These are phyloP conservation scores for Beroe ovata DNA, from an alignment of 37 sponge, comb jelly and placozoan species.

Conservation along the genomic window DNA sequence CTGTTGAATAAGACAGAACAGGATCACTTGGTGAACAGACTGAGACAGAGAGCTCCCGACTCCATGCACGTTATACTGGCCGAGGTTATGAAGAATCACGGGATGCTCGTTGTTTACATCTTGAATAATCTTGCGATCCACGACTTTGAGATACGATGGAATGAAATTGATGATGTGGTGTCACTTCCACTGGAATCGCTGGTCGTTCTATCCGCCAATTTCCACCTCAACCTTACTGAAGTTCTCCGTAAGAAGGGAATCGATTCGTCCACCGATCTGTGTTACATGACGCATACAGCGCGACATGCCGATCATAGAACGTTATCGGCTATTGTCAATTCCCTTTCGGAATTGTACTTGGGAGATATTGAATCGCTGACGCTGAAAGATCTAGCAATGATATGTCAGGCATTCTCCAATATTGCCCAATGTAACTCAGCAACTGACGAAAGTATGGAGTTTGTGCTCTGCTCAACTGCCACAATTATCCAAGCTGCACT, in stretches of 20 bases:
- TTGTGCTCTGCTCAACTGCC: constrained; percentile 14
- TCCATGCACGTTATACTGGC: neutral
- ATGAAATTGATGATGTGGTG: neutral
- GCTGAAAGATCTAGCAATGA: neutral
- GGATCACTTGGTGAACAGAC: neutral
- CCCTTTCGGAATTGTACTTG: neutral
- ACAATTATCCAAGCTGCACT: neutral
- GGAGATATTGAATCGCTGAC: neutral
- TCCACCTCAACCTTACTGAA: neutral
- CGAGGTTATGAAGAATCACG: neutral
- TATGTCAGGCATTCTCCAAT: neutral
- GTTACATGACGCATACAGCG: neutral
- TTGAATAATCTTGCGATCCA: neutral
- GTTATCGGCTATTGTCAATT: neutral
- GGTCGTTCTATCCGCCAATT: neutral
- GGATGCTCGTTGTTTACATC: neutral
- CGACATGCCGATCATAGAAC: neutral
- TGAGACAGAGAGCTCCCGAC: neutral
- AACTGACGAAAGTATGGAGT: neutral
- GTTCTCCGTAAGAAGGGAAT: neutral
- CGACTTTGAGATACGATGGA: neutral
- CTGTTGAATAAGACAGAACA: neutral
- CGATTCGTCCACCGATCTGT: neutral
- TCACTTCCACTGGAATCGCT: neutral
- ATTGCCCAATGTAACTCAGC: neutral